Evolutionary conservation across 2,113 vertebrate genomes (phyloP).

Genomic region (Lanius collurio): DNA sequence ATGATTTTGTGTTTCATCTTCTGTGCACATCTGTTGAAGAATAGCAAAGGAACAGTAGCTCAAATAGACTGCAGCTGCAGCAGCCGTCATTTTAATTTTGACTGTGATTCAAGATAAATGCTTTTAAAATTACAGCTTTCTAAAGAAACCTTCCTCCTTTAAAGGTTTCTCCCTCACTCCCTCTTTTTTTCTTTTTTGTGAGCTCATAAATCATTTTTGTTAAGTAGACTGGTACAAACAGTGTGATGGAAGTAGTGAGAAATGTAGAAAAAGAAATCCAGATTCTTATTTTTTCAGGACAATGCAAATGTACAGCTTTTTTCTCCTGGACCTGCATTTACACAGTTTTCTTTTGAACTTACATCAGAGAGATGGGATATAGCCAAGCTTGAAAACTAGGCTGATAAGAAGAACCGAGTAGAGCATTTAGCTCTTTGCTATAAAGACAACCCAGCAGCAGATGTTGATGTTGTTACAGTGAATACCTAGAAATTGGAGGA

Average conservation of each 20-base stretch:
- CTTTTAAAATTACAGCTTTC: conserved; percentile 58
- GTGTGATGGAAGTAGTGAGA: background rate
- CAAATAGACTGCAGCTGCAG: conserved; percentile 59
- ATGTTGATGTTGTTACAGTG: background rate
- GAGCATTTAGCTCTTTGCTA: background rate
- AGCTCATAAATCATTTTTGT: background rate
- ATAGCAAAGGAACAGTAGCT: conserved; percentile 17
- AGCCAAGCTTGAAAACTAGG: background rate
- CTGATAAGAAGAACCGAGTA: background rate
- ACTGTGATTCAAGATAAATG: conserved; percentile 47
- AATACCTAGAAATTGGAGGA: background rate
- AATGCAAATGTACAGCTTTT: background rate
- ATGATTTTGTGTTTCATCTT: conserved; percentile 45
- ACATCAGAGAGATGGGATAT: background rate
- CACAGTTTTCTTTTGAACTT: conserved; percentile 1
- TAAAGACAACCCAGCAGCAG: background rate
- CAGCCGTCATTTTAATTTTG: background rate
- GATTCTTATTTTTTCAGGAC: background rate
- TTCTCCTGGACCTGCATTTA: background rate
- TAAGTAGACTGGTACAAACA: background rate
- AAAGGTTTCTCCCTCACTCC: background rate
- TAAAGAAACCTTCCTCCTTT: conserved; percentile 23
- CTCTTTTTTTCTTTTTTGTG: background rate
- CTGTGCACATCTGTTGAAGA: conserved; percentile 52
- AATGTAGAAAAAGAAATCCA: background rate